Evolutionary conservation across 2,888 invertebrate genomes (phyloP), one percentile per base, ranked within the genome.

Genomic region (Volucella inanis): DNA sequence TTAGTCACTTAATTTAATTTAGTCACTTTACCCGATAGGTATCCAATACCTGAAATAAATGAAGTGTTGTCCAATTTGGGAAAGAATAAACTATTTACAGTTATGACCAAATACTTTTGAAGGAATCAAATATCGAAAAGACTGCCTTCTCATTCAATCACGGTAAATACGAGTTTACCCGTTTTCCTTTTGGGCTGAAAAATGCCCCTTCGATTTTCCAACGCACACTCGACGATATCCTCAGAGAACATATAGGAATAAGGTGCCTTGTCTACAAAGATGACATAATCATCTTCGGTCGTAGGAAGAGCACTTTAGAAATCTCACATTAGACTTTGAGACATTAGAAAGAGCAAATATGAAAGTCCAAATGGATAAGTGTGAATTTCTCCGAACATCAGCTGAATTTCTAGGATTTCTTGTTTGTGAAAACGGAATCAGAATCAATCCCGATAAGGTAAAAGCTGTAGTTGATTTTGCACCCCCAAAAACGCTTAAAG

Each of bases 191-290:
- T 49, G 76, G 76, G 8, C 22, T 70, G 11, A 71, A 65, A 65
- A 76, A 82, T 15, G 71, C 82, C n/a, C 76, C 76, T 6, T 41
- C 75, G 8, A 71, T 72, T 3, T 71, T 71, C 47, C 72, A 72
- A 61, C 15, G 38, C 12, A 47, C 57, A 14, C 38, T 50, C 10
- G 61, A 61, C 11, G 52, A 72, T 31, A 50, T 61, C 14, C 49
- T 65, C 9, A 75, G 9, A 52, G 62, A 76, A 76, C 61, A 62
- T 18, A 76, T 72, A 11, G 18, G 18, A 22, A 22, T 22, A 22
- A 22, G 18, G 18, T 2, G 18, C 18, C 3, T 3, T 22, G 18
- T 22, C 18, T 22, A 22, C 45, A 85, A 77, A 38, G 75, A 79
- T 39, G 67, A 78, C 57, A 68, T 82, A 14, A 47, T 64, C 22